A percentile compares a stretch with the other conserved stretches of the same genome.
Evolutionary conservation across 2,888 invertebrate species (phyloP).

Genomic region (Eremobia ochroleuca): DNA sequence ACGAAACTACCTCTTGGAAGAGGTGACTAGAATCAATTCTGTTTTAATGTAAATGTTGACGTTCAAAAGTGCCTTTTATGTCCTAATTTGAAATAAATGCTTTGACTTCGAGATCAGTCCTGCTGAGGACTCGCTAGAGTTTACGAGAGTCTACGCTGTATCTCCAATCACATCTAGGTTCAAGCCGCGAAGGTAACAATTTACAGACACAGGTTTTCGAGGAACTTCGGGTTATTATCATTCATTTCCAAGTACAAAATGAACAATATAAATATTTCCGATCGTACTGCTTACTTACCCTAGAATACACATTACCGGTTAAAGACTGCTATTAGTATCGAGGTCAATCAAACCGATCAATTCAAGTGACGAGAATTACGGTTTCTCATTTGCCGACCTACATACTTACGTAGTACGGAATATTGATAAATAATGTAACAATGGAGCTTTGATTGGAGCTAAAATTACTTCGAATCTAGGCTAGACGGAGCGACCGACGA

Average conservation of each 20-base stretch:
- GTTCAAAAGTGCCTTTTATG: no score
- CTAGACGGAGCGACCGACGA: conserved; percentile 9
- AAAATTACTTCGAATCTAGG: conserved; percentile 50
- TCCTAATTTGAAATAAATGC: background rate
- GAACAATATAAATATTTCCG: conserved; percentile 11
- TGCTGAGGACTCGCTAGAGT: background rate
- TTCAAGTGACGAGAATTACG: conserved; percentile 55
- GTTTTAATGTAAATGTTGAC: no score
- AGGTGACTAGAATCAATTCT: background rate
- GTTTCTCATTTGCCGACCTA: conserved; percentile 49
- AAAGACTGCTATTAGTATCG: conserved; percentile 47
- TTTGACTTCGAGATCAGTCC: background rate
- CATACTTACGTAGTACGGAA: conserved; percentile 29
- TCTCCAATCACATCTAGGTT: background rate
- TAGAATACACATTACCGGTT: conserved; percentile 35
- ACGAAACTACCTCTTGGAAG: background rate
- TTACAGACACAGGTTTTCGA: background rate
- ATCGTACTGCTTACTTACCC: background rate
- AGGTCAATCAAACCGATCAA: conserved; percentile 40
- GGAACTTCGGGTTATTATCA: background rate
- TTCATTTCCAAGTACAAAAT: conserved; percentile 4
- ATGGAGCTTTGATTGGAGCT: conserved; percentile 50
- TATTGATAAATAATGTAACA: conserved; percentile 57
- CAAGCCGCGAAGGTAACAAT: background rate
- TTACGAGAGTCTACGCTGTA: background rate